Conservation (phyloP, 1,140 invertebrate species). For the honey bee (Apis mellifera) region Amel_HAv3.1 CM009932.2:11216001-11216500, state of each 20-base stretch:
- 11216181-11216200: constrained; percentile 37
- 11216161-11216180: constrained; percentile 29
- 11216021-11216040: not conserved
- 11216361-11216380: not conserved
- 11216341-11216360: constrained; percentile 45
- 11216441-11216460: not conserved
- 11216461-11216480: not conserved
- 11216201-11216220: constrained; percentile 33
- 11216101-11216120: not conserved
- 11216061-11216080: no score
- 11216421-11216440: not conserved
- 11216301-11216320: not conserved
- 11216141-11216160: constrained; percentile 38
- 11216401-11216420: no score
- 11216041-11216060: not conserved
- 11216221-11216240: no score
- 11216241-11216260: constrained; percentile 22
- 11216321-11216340: constrained; percentile 4
- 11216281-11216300: not conserved
- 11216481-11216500: not conserved
- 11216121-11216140: constrained; percentile 33
- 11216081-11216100: constrained; percentile 1
- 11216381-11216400: constrained; percentile 13
- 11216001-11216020: not conserved
- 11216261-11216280: constrained; percentile 5